A percentile compares a stretch with the other conserved stretches of the same genome.
Conservation (phyloP, 2,797 vertebrate species). For the Sebastes steindachneri region DNA sequence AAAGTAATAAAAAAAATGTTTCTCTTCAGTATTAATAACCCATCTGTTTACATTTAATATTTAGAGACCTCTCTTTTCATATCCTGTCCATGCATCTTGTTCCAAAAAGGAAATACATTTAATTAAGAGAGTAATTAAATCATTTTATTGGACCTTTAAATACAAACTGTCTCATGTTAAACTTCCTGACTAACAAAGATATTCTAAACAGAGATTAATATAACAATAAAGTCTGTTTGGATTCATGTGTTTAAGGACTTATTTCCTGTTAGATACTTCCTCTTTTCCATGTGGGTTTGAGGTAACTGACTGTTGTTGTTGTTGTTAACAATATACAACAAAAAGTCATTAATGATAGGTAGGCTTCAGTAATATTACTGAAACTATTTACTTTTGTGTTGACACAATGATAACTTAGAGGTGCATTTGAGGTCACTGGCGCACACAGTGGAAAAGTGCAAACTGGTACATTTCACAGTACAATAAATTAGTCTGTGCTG, state of each 20-base stretch:
- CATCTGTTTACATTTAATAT: background rate
- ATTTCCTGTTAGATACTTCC: background rate
- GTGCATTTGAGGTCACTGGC: background rate
- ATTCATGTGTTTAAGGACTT: background rate
- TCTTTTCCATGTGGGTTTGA: background rate
- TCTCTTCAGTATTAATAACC: background rate
- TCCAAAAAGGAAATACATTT: background rate
- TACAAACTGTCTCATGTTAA: background rate
- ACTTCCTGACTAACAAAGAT: background rate
- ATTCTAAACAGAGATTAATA: background rate
- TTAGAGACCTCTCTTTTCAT: background rate
- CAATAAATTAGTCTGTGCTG: background rate
- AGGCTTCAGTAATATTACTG: background rate
- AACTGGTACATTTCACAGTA: background rate
- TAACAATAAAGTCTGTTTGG: background rate
- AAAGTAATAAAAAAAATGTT: background rate
- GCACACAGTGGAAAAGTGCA: background rate
- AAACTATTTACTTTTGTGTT: background rate
- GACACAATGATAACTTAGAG: background rate
- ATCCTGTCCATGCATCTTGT: background rate
- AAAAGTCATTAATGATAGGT: background rate
- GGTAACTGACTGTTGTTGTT: background rate
- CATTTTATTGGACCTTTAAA: background rate
- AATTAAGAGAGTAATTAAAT: background rate
- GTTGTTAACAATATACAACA: background rate